Evolutionary conservation across 2,797 vertebrate genomes (phyloP).

Genomic region (Rachycentron canadum): DNA sequence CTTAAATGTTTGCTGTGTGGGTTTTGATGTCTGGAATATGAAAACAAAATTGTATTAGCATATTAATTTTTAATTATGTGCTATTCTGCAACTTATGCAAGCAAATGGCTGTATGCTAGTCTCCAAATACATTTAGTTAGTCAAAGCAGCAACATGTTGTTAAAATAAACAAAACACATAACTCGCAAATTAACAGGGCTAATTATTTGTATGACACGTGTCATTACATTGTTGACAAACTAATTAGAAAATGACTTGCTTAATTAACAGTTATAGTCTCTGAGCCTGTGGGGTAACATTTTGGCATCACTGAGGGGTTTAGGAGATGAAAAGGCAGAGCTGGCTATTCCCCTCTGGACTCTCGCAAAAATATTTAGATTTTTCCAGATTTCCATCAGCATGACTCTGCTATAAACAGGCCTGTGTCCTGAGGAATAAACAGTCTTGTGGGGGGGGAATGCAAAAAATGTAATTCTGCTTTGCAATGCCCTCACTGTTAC

Average conservation of each 20-base stretch:
- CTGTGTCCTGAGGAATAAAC: slow-evolving; percentile 48
- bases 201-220: slow-evolving; percentile 8
- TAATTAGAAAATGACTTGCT: slow-evolving; percentile 5
- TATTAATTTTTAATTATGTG: background rate
- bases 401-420: slow-evolving; percentile 44
- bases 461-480: slow-evolving; percentile 11
- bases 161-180: slow-evolving; percentile 8
- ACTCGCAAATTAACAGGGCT: background rate
- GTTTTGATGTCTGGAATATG: background rate
- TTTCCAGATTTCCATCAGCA: slow-evolving; percentile 45
- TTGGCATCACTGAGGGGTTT: background rate
- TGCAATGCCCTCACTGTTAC: background rate
- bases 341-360: slow-evolving; percentile 21
- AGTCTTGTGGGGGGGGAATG: background rate
- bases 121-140: background rate
- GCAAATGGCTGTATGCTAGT: background rate
- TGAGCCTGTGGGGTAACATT: background rate
- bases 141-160: background rate
- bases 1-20: background rate
- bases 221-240: slow-evolving; percentile 5
- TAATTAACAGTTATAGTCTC: background rate
- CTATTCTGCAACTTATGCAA: background rate
- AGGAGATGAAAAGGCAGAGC: slow-evolving; percentile 29
- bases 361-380: slow-evolving; percentile 1
- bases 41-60: background rate